Evolutionary conservation across 2,888 invertebrate genomes (phyloP).

Genomic region (Geotrupes spiniger): DNA sequence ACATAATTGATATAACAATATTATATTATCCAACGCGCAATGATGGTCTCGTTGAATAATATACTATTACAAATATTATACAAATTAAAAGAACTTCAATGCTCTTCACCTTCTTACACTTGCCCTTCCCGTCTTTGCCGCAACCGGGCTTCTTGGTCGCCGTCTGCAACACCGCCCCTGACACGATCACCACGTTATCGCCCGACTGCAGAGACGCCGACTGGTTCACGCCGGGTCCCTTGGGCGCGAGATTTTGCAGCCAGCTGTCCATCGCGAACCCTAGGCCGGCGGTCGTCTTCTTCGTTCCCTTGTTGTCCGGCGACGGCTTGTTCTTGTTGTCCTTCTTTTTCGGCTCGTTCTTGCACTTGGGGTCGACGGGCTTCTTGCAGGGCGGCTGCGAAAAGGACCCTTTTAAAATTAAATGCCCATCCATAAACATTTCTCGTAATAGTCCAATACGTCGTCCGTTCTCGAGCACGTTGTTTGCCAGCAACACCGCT

Average conservation of each 20-base stretch:
- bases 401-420: background rate
- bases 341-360: constrained; percentile 2
- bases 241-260: constrained; percentile 6
- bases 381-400: constrained; percentile 1
- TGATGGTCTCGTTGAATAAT: background rate
- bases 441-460: background rate
- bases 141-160: background rate
- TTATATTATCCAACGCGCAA: background rate
- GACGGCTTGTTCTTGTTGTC: background rate
- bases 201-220: no score
- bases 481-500: no score
- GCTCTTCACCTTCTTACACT: constrained; percentile 11
- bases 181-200: no score
- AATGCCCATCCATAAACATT: background rate
- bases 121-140: background rate
- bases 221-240: no score
- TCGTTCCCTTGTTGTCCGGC: constrained; percentile 6
- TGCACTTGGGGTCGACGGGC: constrained; percentile 7
- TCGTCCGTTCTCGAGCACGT: no score
- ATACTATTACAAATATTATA: no score
- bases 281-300: constrained; percentile 1
- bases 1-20: background rate
- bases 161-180: background rate
- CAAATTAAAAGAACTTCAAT: no score
- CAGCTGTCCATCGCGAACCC: constrained; percentile 11